These are phyloP conservation scores for Dioctria linearis DNA, from an alignment of 2,888 invertebrate genomes.

Conservation along the genomic window DNA sequence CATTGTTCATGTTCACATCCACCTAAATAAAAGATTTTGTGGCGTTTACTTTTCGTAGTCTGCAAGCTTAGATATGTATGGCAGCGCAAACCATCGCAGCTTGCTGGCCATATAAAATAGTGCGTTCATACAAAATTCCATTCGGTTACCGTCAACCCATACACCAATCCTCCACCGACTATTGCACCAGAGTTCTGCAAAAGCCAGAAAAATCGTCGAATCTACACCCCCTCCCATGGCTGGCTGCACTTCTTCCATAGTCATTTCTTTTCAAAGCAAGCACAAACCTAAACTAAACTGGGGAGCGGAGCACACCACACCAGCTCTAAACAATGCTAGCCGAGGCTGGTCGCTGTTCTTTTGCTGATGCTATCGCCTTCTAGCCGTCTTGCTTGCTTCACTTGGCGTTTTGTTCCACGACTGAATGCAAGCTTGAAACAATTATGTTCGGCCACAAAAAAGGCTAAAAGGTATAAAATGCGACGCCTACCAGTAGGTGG, in stretches of 20 bases:
- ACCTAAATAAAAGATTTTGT: background rate
- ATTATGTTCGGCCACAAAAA: conserved; percentile 20
- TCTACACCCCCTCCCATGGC: background rate
- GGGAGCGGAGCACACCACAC: background rate
- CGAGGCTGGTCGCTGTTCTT: background rate
- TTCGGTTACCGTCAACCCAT: background rate
- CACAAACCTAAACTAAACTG: conserved; percentile 28
- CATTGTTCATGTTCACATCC: conserved; percentile 2
- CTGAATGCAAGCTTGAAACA: background rate
- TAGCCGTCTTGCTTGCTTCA: conserved; percentile 2
- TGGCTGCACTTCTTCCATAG: conserved; percentile 14
- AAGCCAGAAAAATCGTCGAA: background rate
- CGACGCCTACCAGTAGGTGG: conserved; percentile 58
- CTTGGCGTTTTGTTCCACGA: conserved; percentile 1
- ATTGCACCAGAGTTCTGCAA: background rate
- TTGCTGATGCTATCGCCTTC: conserved; percentile 22
- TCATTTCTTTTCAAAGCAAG: background rate
- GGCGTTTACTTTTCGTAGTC: background rate
- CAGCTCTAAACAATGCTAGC: background rate
- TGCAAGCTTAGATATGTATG: background rate
- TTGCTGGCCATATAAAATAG: too few species aligned
- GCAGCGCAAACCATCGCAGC: too few species aligned
- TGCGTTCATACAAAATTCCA: too few species aligned
- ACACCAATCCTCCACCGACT: background rate
- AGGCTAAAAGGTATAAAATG: conserved; percentile 53